These are phyloP conservation scores for Oasisia sp. DNA, from an alignment of 2,888 invertebrate genomes.

Conservation along the genomic window DNA sequence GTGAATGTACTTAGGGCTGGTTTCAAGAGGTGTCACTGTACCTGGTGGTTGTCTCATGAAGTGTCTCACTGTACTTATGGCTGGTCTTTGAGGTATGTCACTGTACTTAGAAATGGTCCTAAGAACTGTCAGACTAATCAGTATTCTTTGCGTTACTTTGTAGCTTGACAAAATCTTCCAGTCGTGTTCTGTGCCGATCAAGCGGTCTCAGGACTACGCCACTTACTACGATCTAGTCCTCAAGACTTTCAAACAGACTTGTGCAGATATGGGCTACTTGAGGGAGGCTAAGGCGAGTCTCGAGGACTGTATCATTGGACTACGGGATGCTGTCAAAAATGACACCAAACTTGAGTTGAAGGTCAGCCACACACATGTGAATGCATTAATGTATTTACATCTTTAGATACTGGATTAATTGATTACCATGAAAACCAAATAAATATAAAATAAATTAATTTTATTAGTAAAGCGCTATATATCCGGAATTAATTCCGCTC, in stretches of 20 bases:
- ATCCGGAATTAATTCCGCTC: no score
- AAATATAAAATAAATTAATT: not conserved
- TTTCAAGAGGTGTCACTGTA: no score
- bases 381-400: not conserved
- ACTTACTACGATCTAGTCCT: slow-evolving; percentile 28
- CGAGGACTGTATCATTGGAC: slow-evolving; percentile 34
- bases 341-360: not conserved
- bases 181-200: slow-evolving; percentile 27
- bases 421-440: not conserved
- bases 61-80: no score
- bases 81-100: no score
- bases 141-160: not conserved
- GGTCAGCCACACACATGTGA: not conserved
- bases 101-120: not conserved
- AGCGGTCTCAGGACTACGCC: slow-evolving; percentile 26
- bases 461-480: no score
- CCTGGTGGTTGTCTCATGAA: no score
- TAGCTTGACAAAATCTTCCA: slow-evolving; percentile 32
- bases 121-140: no score
- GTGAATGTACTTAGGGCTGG: no score
- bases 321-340: slow-evolving; percentile 26
- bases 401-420: not conserved
- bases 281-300: slow-evolving; percentile 26
- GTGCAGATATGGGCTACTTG: slow-evolving; percentile 32
- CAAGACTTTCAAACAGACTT: slow-evolving; percentile 32